Evolutionary conservation across 2,797 vertebrate genomes (phyloP).

Genomic region (Mormyrops boulengeri): DNA sequence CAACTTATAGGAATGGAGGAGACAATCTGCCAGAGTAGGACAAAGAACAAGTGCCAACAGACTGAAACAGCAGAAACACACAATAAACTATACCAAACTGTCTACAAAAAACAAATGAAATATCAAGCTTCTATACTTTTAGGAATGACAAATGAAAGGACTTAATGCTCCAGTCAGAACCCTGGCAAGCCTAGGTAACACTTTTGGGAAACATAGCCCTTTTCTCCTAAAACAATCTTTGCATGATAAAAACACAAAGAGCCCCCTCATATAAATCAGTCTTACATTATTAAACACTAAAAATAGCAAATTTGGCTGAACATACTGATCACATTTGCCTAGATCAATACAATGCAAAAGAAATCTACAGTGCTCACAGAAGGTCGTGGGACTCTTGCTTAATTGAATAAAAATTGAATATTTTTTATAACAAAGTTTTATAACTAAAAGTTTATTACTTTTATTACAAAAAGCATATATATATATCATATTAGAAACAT

Average conservation of each 20-base stretch:
- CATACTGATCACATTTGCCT: background rate
- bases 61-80: background rate
- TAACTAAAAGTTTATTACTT: background rate
- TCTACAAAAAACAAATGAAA: background rate
- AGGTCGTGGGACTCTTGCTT: background rate
- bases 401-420: background rate
- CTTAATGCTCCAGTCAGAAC: background rate
- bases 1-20: constrained; percentile 92
- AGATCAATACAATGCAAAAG: background rate
- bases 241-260: background rate
- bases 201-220: background rate
- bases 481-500: background rate
- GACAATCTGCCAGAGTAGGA: constrained; percentile 69
- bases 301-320: background rate
- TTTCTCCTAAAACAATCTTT: background rate
- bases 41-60: background rate
- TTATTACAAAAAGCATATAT: background rate
- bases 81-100: background rate
- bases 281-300: background rate
- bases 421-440: background rate
- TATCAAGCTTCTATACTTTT: background rate
- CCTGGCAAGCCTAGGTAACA: background rate
- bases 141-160: background rate
- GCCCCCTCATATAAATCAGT: background rate
- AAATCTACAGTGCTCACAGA: background rate